Base-by-base conservation (phyloP, 2,888 invertebrate species). In the Melanostoma scalare region DNA sequence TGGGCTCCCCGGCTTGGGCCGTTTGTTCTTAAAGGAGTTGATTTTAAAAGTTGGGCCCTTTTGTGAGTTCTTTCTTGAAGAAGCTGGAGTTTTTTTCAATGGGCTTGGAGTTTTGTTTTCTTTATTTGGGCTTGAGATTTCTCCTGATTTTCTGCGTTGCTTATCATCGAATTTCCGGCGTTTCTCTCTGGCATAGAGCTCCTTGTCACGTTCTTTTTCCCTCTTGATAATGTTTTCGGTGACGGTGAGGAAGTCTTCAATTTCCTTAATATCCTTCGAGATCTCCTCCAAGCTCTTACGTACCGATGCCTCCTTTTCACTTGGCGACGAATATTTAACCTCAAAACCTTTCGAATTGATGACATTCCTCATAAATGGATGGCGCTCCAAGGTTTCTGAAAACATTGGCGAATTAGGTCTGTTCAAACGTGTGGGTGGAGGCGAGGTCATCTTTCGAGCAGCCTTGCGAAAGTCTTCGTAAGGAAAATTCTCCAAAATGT, bases 251-350 rank as follows among this genome's bases (percentile, higher is more conserved):
- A 91, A 91, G 75, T 91, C 90, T 71, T 91, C 92, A 33, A 91
- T 91, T 86, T 91, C 91, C 65, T 89, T 89, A 6, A 91, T 89
- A 53, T 91, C 91, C 73, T 90, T 90, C 44, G 90, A 89, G 42
- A 91, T 91, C 86, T 91, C 92, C 71, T 91, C 92, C 46, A 92
- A 87, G 85, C 91, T 91, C 30, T 89, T 88, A 0, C 91, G 88
- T 8, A 91, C 89, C 20, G 89, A 87, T 0, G 89, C 89, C 80
- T 91, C 90, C 76, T 90, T 90, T 81, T 90, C 88, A 8, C 88
- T 88, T 0, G 89, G 90, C 20, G 90, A 88, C 3, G 90, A 90
- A 63, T 90, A 90, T 10, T 90, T 88, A 2, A 86, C 86, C 20
- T 68, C 72, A 9, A 63, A 55, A 9, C 85, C 88, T 10, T 87